Base-by-base conservation (phyloP, 2,797 vertebrate species). In the Borostomias antarcticus region DNA sequence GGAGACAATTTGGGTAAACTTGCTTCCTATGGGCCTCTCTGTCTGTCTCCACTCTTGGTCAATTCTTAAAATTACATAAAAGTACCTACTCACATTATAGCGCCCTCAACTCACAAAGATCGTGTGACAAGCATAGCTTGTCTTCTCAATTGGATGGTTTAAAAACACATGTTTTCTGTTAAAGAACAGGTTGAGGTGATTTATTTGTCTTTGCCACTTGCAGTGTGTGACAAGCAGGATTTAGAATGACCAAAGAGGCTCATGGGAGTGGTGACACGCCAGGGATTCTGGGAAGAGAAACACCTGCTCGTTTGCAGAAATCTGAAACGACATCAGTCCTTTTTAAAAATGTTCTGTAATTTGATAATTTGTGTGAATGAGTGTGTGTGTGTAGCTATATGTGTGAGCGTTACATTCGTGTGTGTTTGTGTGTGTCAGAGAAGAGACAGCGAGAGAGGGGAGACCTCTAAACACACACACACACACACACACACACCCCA, bases 281-380 rank as follows among this genome's bases (percentile, higher is more conserved):
- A 17, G 59, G 64, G 21, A 53, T 4, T 0, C 17, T 64, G 50
- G 35, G 33, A 74, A 52, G 52, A 64, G 73, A 73, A 81, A 74
- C 73, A 48, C 72, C 72, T 84, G 77, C 59, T 68, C 64, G 4
- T 43, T 51, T 62, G 64, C 28, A 37, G 37, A 57, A 32, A 3
- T 10, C 23, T 62, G 47, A 51, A 28, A 62, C 2, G 6, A 40
- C 26, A 71, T 77, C 40, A 61, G 30, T 57, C 51, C 37, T 53
- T n/a, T 68, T 26, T 60, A 58, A 60, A 43, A 23, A 62, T 40
- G 29, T 64, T 64, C 45, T 26, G 54, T 29, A n/a, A 62, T 2
- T 23, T 57, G 26, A 11, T 54, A 19, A 43, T 43, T 26, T 58
- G 2, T 47, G 63, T 25, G n/a, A n/a, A n/a, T n/a, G n/a, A n/a